phyloP scores from a whole-genome alignment of 2,113 vertebrate species.

The Hydrolagus affinis region DNA sequence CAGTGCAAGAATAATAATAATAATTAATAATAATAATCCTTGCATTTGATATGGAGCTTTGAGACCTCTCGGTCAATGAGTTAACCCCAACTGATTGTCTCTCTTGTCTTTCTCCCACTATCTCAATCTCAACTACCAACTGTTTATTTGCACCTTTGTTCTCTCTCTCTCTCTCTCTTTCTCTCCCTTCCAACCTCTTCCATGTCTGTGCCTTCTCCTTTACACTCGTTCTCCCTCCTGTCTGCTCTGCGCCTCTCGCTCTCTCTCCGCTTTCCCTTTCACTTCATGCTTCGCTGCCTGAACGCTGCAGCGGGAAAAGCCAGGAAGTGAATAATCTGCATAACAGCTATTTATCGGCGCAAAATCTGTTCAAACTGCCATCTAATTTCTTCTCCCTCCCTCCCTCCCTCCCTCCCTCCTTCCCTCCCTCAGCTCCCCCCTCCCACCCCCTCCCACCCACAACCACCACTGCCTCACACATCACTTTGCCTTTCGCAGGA shows the following conservation, averaged over 20 bases:
- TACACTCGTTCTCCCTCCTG: background rate
- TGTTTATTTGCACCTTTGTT: accelerated
- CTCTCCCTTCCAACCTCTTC: background rate
- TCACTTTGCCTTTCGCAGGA: background rate
- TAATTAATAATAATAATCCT: no score
- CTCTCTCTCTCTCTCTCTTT: background rate
- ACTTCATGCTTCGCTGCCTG: background rate
- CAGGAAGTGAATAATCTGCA: background rate
- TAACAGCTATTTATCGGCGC: background rate
- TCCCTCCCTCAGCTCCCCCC: no score
- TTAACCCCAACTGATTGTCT: background rate
- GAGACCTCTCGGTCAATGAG: background rate
- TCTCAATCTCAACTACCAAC: background rate
- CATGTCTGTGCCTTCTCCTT: no score
- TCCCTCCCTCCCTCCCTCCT: no score
- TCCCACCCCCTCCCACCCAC: no score
- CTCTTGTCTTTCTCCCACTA: background rate
- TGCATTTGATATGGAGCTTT: no score
- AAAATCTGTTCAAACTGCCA: no score
- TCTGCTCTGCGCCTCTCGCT: background rate
- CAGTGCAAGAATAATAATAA: no score
- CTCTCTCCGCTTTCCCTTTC: background rate
- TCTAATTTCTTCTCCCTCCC: no score
- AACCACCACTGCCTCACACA: no score
- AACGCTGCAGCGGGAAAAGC: background rate